Percentiles rank a stretch among this genome's conserved stretches.
Evolutionary conservation across 2,113 vertebrate species (phyloP).

Genomic region (Alectura lathami): DNA sequence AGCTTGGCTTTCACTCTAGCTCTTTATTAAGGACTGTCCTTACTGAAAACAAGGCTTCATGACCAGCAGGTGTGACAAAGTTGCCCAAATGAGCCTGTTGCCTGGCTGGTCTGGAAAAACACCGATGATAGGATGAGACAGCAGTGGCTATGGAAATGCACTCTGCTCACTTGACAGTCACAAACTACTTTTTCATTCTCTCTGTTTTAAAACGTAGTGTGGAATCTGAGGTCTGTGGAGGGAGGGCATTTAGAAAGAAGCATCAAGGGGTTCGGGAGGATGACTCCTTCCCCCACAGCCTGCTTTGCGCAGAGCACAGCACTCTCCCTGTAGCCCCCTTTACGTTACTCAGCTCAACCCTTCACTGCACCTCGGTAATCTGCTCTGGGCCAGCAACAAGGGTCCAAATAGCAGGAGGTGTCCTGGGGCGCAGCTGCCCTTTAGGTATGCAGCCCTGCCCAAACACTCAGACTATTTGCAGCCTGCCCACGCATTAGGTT

Average conservation of each 20-base stretch:
- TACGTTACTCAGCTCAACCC: not conserved
- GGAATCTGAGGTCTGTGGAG: not conserved
- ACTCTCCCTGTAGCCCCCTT: not conserved
- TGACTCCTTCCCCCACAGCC: not conserved
- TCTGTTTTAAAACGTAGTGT: not conserved
- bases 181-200: not conserved
- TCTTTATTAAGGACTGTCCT: not conserved
- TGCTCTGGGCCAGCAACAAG: not conserved
- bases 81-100: not conserved
- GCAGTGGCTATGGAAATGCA: not conserved
- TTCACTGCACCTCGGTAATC: not conserved
- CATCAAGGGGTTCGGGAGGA: not conserved
- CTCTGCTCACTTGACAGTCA: not conserved
- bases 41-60: not conserved
- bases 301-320: not conserved
- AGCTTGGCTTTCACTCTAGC: not conserved
- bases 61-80: not conserved
- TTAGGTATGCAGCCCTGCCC: not conserved
- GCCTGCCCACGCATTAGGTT: not conserved
- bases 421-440: not conserved
- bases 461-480: not conserved
- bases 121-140: not conserved
- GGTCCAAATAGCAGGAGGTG: not conserved
- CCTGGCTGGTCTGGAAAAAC: slow-evolving; percentile 12
- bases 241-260: not conserved